Evolutionary conservation across 2,888 invertebrate species (phyloP).

Genomic region (Thymelicus sylvestris): DNA sequence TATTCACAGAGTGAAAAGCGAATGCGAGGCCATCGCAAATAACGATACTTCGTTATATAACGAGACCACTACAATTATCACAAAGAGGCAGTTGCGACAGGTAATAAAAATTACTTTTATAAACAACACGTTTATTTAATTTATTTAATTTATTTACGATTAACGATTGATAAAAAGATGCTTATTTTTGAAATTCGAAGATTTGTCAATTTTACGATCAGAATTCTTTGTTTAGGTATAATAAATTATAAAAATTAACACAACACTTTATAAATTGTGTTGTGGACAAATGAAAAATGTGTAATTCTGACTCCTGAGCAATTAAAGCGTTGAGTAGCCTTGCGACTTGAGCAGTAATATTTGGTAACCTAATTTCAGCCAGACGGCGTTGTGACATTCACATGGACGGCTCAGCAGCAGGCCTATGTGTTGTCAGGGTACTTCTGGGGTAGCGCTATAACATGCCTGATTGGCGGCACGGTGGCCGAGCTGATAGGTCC

Average conservation of each 20-base stretch:
- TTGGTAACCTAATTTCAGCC: too few relatives aligned
- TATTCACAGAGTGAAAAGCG: slow-evolving; percentile 74
- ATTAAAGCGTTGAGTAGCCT: too few relatives aligned
- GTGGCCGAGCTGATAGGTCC: slow-evolving; percentile 88
- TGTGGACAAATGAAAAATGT: too few relatives aligned
- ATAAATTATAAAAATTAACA: too few relatives aligned
- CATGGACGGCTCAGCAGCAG: slow-evolving; percentile 86
- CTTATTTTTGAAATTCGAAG: too few relatives aligned
- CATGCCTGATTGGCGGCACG: slow-evolving; percentile 86
- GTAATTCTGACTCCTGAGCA: too few relatives aligned
- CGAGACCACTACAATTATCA: slow-evolving; percentile 55
- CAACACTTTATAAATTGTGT: too few relatives aligned
- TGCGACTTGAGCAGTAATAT: too few relatives aligned
- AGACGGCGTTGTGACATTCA: slow-evolving; percentile 68
- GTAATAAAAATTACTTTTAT: slow-evolving; percentile 50
- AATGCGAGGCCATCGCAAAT: slow-evolving; percentile 76
- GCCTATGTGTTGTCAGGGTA: slow-evolving; percentile 86
- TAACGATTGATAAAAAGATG: too few relatives aligned
- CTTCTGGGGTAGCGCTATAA: slow-evolving; percentile 85
- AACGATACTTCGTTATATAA: slow-evolving; percentile 68
- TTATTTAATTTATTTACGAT: too few relatives aligned
- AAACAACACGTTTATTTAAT: background rate
- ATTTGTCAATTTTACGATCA: too few relatives aligned
- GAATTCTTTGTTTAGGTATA: too few relatives aligned
- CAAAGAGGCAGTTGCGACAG: slow-evolving; percentile 65